A percentile compares a stretch with the other conserved stretches of the same genome.
Conservation (phyloP, 1,140 invertebrate species). For the Drosophila truncata region DNA sequence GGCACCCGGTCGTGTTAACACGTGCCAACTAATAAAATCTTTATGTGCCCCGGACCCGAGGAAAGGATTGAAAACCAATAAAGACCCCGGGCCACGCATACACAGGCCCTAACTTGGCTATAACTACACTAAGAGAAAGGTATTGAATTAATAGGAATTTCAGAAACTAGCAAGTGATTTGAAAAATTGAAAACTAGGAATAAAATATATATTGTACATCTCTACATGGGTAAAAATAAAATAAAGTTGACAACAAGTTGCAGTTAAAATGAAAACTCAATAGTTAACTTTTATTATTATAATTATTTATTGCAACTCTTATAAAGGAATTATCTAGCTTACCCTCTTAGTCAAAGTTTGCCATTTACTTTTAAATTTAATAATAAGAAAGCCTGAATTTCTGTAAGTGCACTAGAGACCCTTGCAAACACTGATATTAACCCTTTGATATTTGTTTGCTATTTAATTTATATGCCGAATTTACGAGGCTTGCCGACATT, state of each 20-base stretch:
- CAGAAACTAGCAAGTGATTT: not conserved
- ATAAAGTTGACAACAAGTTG: not conserved
- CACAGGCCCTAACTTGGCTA: slow-evolving; percentile 26
- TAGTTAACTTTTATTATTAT: too few species aligned
- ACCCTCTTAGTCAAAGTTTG: too few species aligned
- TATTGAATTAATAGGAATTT: too few species aligned
- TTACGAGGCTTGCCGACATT: slow-evolving; percentile 70
- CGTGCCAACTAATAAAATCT: slow-evolving; percentile 78
- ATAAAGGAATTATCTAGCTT: too few species aligned
- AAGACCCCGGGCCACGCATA: slow-evolving; percentile 51
- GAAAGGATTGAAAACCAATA: slow-evolving; percentile 72
- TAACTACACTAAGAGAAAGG: not conserved
- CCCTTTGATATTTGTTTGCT: slow-evolving; percentile 73
- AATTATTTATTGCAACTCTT: too few species aligned
- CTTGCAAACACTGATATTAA: slow-evolving; percentile 53
- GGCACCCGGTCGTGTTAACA: slow-evolving; percentile 60
- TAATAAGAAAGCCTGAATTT: not conserved
- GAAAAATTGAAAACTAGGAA: not conserved
- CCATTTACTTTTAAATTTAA: too few species aligned
- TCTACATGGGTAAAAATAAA: too few species aligned
- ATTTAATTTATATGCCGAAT: slow-evolving; percentile 77
- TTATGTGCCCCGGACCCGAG: slow-evolving; percentile 52
- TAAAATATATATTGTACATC: too few species aligned
- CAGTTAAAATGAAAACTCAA: too few species aligned
- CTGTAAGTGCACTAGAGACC: slow-evolving; percentile 26